Evolutionary conservation across 2,797 vertebrate species (phyloP).

Genomic region (Amphiprion clarkii): DNA sequence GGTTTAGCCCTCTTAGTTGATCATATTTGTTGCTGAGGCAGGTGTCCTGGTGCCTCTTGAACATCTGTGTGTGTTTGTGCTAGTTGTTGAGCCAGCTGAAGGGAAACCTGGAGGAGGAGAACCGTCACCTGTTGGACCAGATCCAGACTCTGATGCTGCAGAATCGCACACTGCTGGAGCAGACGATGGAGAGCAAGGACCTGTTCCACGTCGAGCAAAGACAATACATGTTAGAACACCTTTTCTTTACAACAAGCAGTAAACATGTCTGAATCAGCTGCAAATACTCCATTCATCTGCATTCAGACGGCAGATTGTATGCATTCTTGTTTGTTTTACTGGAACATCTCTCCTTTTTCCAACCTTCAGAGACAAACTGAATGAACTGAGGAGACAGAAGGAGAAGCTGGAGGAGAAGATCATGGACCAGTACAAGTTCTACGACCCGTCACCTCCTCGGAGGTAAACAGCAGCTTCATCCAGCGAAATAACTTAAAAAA

Average conservation of each 20-base stretch:
- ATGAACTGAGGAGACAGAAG: conserved; percentile 96
- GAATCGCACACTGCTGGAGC: conserved; percentile 96
- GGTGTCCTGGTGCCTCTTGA: conserved; percentile 3
- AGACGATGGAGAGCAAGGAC: conserved; percentile 99
- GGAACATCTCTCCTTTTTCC: background rate
- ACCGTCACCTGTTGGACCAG: conserved; percentile 97
- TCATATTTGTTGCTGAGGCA: conserved; percentile 7
- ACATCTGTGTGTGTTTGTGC: conserved; percentile 14
- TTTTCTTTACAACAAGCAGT: too few species aligned
- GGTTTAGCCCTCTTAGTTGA: background rate
- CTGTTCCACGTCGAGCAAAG: conserved; percentile 98
- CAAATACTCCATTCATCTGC: too few species aligned
- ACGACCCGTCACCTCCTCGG: conserved; percentile 96
- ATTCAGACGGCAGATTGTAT: background rate
- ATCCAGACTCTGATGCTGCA: conserved; percentile 99
- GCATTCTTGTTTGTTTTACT: background rate
- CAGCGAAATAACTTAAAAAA: background rate
- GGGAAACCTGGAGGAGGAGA: conserved; percentile 99
- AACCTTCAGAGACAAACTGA: conserved; percentile 92
- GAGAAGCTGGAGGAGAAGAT: conserved; percentile 99
- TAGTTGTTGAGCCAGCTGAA: conserved; percentile 98
- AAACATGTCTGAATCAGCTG: background rate
- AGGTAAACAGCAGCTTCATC: conserved; percentile 81
- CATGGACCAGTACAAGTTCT: conserved; percentile 99
- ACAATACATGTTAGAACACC: conserved; percentile 91